A percentile compares a stretch with the other conserved stretches of the same genome.
phyloP scores from a whole-genome alignment of 2,888 invertebrate species.

The Diarsia dahlii region DNA sequence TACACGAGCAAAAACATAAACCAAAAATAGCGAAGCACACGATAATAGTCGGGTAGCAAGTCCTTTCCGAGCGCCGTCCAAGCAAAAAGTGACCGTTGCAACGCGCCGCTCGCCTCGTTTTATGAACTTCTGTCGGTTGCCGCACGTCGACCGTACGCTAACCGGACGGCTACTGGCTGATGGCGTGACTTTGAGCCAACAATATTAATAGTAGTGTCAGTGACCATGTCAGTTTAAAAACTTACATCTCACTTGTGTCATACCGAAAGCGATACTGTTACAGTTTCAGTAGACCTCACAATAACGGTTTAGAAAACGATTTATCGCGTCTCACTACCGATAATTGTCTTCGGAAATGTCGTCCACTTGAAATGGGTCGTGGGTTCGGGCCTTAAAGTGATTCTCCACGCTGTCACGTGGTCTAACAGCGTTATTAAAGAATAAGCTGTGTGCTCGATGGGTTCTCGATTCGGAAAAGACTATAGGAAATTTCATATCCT shows the following conservation, averaged over 20 bases:
- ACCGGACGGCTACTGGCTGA: no score
- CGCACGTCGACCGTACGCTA: no score
- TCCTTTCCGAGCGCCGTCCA: no score
- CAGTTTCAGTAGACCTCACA: conserved; percentile 47
- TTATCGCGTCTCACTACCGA: conserved; percentile 77
- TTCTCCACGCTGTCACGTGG: conserved; percentile 60
- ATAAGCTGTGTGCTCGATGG: background rate
- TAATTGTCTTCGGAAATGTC: conserved; percentile 82
- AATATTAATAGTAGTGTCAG: no score
- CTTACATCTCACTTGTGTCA: conserved; percentile 40
- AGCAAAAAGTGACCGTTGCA: no score
- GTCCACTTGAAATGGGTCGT: conserved; percentile 77
- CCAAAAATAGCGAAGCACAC: no score
- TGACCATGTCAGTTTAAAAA: no score
- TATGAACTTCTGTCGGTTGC: no score
- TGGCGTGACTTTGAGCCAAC: no score
- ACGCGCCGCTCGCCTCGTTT: no score
- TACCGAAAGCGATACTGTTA: conserved; percentile 41
- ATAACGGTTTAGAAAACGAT: conserved; percentile 72
- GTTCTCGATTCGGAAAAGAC: background rate
- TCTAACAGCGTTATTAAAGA: conserved; percentile 43
- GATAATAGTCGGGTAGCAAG: no score
- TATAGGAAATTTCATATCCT: background rate
- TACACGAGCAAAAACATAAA: no score
- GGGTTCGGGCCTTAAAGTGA: conserved; percentile 72